Percentiles rank a stretch among this genome's conserved stretches.
Evolutionary conservation across 2,113 vertebrate genomes (phyloP).

Genomic region (Phalacrocorax pelagicus): DNA sequence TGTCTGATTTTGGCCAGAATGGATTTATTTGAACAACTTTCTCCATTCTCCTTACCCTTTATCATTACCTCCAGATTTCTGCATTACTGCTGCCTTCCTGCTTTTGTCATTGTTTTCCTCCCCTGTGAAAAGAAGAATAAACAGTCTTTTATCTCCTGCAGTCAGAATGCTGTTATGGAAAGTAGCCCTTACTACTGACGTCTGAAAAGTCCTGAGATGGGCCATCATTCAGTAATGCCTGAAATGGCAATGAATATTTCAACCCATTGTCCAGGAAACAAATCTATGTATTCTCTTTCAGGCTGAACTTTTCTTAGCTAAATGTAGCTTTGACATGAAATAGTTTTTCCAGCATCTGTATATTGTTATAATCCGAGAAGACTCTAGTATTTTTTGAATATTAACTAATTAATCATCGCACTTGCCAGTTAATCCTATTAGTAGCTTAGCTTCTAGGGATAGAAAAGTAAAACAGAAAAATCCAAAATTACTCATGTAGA

Average conservation of each 20-base stretch:
- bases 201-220: background rate
- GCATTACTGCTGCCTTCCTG: slow-evolving; percentile 38
- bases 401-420: background rate
- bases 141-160: slow-evolving; percentile 36
- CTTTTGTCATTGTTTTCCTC: slow-evolving; percentile 57
- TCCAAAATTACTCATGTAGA: background rate
- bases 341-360: background rate
- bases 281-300: background rate
- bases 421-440: slow-evolving; percentile 9
- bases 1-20: background rate
- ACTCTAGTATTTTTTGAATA: background rate
- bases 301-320: background rate
- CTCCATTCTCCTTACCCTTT: background rate
- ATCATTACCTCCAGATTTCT: slow-evolving; percentile 39
- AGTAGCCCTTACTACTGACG: slow-evolving; percentile 16
- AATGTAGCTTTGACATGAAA: background rate
- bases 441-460: background rate
- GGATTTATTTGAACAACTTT: slow-evolving; percentile 26
- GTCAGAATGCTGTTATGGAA: slow-evolving; percentile 41
- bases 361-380: background rate
- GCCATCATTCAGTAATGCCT: slow-evolving; percentile 11
- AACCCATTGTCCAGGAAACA: background rate
- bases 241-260: slow-evolving; percentile 2
- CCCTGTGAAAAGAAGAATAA: slow-evolving; percentile 9
- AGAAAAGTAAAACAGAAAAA: background rate